Conservation (phyloP, 1,140 invertebrate species). For the Lucilia cuprina region DNA sequence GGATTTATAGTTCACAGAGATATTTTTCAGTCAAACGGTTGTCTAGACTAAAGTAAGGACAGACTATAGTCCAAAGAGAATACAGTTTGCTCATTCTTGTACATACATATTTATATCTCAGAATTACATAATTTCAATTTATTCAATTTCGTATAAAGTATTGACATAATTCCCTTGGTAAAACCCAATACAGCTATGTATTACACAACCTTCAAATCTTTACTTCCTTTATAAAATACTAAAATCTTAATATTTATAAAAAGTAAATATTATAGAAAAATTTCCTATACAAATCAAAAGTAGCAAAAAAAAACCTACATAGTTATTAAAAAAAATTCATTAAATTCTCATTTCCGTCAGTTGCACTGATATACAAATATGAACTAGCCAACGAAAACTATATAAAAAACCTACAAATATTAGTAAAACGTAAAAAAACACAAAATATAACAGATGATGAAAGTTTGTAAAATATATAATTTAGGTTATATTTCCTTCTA, state of each 20-base stretch:
- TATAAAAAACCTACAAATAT: background rate
- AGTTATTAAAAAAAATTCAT: background rate
- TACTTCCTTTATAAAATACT: background rate
- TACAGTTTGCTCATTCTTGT: too few relatives aligned
- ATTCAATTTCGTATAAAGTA: background rate
- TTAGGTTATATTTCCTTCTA: slow-evolving; percentile 30
- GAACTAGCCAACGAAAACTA: background rate
- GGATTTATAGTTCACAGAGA: too few relatives aligned
- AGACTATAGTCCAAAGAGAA: too few relatives aligned
- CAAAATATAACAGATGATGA: background rate
- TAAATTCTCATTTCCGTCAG: slow-evolving; percentile 1
- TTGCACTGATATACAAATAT: background rate
- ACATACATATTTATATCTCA: too few relatives aligned
- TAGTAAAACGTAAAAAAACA: background rate
- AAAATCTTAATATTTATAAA: background rate
- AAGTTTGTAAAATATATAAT: slow-evolving; percentile 21
- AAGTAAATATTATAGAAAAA: background rate
- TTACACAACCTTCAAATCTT: background rate
- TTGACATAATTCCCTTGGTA: background rate
- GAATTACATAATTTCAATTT: too few relatives aligned
- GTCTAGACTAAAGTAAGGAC: too few relatives aligned
- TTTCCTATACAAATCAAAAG: background rate
- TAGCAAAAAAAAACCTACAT: background rate
- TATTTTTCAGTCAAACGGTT: too few relatives aligned
- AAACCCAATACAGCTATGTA: background rate